Evolutionary conservation across 1,140 invertebrate species (phyloP).

Genomic region (Bombus turneri): DNA sequence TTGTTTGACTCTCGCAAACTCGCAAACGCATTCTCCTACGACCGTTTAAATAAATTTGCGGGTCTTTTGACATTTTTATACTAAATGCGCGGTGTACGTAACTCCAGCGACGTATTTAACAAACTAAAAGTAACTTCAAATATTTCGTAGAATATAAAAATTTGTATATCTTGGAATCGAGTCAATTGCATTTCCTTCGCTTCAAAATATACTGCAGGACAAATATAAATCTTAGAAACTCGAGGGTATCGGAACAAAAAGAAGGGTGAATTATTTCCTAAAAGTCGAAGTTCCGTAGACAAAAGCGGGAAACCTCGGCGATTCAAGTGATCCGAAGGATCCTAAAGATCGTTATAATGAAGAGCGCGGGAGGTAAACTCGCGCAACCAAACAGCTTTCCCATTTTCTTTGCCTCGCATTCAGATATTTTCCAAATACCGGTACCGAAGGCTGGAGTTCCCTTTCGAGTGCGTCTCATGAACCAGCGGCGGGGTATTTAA

Average conservation of each 20-base stretch:
- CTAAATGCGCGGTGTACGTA: background rate
- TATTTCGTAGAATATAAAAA: background rate
- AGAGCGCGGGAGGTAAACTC: background rate
- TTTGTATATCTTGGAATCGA: background rate
- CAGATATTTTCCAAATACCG: constrained; percentile 14
- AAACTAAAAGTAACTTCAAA: too few species aligned
- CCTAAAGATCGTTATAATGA: constrained; percentile 29
- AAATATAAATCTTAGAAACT: background rate
- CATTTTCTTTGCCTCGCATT: background rate
- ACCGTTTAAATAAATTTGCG: background rate
- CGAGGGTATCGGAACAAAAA: background rate
- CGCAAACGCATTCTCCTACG: too few species aligned
- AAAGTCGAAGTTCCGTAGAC: constrained; percentile 14
- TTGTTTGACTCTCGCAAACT: background rate
- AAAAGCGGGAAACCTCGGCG: constrained; percentile 11
- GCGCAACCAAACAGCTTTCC: background rate
- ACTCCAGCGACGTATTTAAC: background rate
- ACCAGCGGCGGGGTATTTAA: constrained; percentile 20
- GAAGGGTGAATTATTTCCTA: background rate
- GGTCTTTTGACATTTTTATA: background rate
- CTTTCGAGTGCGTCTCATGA: constrained; percentile 33
- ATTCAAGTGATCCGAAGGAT: constrained; percentile 18
- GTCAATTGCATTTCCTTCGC: background rate
- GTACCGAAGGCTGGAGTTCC: background rate
- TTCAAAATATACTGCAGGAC: background rate